phyloP scores from a whole-genome alignment of 1,140 invertebrate genomes.

The Fopius arisanus region DNA sequence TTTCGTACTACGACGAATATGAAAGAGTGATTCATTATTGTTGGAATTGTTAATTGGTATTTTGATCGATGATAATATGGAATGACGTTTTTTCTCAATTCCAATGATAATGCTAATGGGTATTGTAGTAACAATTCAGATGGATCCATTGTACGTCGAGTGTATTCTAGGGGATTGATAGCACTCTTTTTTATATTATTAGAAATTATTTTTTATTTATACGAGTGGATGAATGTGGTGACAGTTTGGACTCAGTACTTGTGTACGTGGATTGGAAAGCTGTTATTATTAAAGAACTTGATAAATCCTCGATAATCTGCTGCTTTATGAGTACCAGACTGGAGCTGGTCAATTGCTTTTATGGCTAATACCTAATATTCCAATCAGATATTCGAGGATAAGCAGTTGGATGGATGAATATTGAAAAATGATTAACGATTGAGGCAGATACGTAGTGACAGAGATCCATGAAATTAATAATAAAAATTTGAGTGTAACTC shows the following conservation, averaged over 20 bases:
- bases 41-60: background rate
- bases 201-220: slow-evolving; percentile 49
- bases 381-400: background rate
- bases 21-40: background rate
- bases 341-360: slow-evolving; percentile 16
- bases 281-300: slow-evolving; percentile 35
- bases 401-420: slow-evolving; percentile 3
- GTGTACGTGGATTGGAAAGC: slow-evolving; percentile 18
- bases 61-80: too few relatives aligned
- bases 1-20: slow-evolving; percentile 34
- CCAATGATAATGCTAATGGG: background rate
- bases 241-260: slow-evolving; percentile 25
- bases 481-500: slow-evolving; percentile 56
- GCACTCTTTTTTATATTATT: slow-evolving; percentile 40
- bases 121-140: background rate
- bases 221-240: slow-evolving; percentile 27
- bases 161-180: slow-evolving; percentile 39
- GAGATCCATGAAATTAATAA: slow-evolving; percentile 38
- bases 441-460: slow-evolving; percentile 44
- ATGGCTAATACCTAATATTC: background rate
- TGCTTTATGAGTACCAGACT: slow-evolving; percentile 34
- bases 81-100: background rate
- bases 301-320: slow-evolving; percentile 33
- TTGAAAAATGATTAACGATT: slow-evolving; percentile 21
- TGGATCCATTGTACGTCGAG: slow-evolving; percentile 18